Evolutionary conservation across 2,888 invertebrate genomes (phyloP).

Genomic region (Chloroclystis v-ata): DNA sequence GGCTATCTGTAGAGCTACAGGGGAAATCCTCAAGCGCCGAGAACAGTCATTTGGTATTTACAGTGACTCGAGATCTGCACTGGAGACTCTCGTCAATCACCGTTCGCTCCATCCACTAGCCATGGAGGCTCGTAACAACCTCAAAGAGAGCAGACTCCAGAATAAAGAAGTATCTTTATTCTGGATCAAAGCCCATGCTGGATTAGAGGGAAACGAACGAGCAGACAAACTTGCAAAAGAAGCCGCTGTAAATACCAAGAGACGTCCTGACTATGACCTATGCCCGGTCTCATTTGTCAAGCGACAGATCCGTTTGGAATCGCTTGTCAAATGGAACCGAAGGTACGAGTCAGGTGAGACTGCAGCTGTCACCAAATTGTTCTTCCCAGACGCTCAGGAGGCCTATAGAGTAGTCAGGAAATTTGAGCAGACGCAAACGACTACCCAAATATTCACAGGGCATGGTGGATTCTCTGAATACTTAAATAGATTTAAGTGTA

Average conservation of each 20-base stretch:
- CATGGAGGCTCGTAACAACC: not conserved
- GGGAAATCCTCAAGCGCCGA: not conserved
- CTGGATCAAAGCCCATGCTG: constrained; percentile 15
- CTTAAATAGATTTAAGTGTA: constrained; percentile 3
- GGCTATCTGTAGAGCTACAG: not conserved
- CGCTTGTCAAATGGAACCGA: constrained; percentile 6
- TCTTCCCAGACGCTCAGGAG: constrained; percentile 9
- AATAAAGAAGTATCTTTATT: not conserved
- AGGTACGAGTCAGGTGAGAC: constrained; percentile 1
- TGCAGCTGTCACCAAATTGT: not conserved
- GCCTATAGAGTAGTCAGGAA: not conserved
- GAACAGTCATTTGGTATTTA: not conserved
- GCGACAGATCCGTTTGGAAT: not conserved
- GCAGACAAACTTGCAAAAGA: constrained; percentile 14
- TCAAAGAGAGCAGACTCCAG: not conserved
- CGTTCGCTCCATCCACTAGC: constrained; percentile 6
- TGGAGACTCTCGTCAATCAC: not conserved
- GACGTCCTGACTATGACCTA: not conserved
- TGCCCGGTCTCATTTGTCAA: constrained; percentile 12
- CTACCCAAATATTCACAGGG: not conserved
- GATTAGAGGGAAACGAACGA: constrained; percentile 10
- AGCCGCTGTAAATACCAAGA: constrained; percentile 5
- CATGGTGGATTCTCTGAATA: constrained; percentile 1
- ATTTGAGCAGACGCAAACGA: not conserved
- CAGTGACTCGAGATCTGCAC: constrained; percentile 9